phyloP scores from a whole-genome alignment of 1,140 invertebrate species.

The Panonychus citri region DNA sequence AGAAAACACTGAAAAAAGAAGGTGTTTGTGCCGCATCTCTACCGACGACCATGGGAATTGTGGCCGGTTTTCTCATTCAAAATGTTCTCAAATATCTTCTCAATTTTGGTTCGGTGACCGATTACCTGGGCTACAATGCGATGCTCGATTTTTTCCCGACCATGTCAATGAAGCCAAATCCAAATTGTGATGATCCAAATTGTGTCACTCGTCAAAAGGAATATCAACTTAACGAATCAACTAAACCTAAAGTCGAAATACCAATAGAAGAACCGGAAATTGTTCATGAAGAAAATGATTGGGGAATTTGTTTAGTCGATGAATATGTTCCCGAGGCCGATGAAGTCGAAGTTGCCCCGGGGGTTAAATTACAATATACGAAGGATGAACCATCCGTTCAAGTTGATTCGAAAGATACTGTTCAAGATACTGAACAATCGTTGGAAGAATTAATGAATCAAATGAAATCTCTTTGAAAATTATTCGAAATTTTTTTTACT shows the following conservation, averaged over 20 bases:
- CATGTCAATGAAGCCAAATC: slow-evolving; percentile 78
- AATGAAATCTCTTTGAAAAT: slow-evolving; percentile 37
- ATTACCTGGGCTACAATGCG: slow-evolving; percentile 92
- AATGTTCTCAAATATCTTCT: slow-evolving; percentile 92
- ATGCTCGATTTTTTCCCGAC: slow-evolving; percentile 86
- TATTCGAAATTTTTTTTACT: too few species aligned
- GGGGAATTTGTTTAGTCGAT: slow-evolving; percentile 50
- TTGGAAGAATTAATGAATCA: slow-evolving; percentile 69
- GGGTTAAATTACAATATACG: slow-evolving; percentile 41
- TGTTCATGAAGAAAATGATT: slow-evolving; percentile 47
- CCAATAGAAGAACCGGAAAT: slow-evolving; percentile 22
- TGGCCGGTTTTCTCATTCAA: slow-evolving; percentile 90
- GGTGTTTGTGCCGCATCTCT: slow-evolving; percentile 96
- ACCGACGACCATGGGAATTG: slow-evolving; percentile 96
- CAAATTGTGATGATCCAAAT: slow-evolving; percentile 58
- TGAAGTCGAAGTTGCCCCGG: slow-evolving; percentile 25
- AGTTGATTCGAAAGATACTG: slow-evolving; percentile 12
- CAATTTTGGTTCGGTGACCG: slow-evolving; percentile 62
- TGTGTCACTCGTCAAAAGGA: slow-evolving; percentile 53
- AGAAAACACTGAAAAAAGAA: slow-evolving; percentile 83
- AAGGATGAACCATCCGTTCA: slow-evolving; percentile 18
- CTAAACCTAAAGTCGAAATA: slow-evolving; percentile 11
- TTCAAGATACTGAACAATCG: slow-evolving; percentile 22
- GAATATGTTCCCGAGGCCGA: slow-evolving; percentile 31
- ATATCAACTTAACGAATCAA: slow-evolving; percentile 22